Evolutionary conservation across 2,797 vertebrate genomes (phyloP).

Genomic region (Cynopterus sphinx): DNA sequence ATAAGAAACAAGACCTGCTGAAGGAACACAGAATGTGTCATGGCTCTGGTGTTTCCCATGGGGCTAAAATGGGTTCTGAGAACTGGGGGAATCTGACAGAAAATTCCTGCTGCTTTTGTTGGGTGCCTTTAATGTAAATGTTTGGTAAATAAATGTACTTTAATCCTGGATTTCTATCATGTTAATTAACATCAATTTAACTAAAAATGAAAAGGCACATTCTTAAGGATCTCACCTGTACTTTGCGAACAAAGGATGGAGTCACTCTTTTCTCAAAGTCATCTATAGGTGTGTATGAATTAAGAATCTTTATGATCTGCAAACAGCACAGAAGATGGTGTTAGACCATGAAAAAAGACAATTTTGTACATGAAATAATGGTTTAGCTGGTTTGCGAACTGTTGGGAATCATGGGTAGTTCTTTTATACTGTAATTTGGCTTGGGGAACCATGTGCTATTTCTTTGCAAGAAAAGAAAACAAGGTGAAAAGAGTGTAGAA

Average conservation of each 20-base stretch:
- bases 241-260: constrained; percentile 96
- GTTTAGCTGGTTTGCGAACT: neutral
- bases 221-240: constrained; percentile 89
- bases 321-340: constrained; percentile 33
- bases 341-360: neutral
- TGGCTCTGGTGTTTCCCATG: neutral
- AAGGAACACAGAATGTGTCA: rapidly evolving
- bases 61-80: neutral
- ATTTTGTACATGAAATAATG: neutral
- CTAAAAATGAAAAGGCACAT: neutral
- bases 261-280: constrained; percentile 98
- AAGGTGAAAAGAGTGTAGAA: neutral
- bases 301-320: constrained; percentile 98
- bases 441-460: neutral
- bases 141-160: neutral
- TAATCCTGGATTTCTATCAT: neutral
- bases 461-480: neutral
- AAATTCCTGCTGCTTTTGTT: neutral
- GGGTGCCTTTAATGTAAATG: neutral
- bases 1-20: neutral
- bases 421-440: neutral
- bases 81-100: neutral
- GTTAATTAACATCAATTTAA: neutral
- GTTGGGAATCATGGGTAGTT: neutral
- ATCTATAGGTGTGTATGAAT: constrained; percentile 98